Evolutionary conservation across 2,797 vertebrate species (phyloP).

Genomic region (Phataginus tricuspis): DNA sequence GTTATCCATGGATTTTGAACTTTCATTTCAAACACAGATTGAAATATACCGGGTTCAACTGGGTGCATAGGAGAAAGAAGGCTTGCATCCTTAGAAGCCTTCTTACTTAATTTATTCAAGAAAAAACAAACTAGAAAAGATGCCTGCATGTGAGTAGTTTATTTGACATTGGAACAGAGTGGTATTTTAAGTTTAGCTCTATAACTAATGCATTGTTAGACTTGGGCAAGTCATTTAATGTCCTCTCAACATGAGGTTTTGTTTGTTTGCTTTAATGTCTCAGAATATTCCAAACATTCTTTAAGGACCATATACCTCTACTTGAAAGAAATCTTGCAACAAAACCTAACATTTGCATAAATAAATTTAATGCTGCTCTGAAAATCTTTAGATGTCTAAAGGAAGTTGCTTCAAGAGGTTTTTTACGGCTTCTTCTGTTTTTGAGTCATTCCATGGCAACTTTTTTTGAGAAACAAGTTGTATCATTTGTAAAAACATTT

Average conservation of each 20-base stretch:
- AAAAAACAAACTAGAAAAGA: not conserved
- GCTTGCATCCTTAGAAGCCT: not conserved
- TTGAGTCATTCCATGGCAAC: not conserved
- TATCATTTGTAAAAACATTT: not conserved
- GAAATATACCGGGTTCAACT: not conserved
- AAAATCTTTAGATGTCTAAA: not conserved
- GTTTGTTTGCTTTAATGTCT: not conserved
- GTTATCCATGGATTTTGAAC: not conserved
- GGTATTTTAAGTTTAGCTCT: not conserved
- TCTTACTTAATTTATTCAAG: not conserved
- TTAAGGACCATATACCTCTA: not conserved
- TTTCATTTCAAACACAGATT: conserved; percentile 1
- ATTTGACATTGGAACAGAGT: not conserved
- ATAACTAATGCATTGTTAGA: not conserved
- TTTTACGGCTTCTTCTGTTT: not conserved
- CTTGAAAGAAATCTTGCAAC: not conserved
- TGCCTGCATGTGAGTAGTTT: not conserved
- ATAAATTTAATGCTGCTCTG: not conserved
- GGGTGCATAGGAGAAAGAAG: not conserved
- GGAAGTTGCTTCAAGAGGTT: not conserved
- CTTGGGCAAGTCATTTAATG: not conserved
- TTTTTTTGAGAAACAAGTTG: not conserved
- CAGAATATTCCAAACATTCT: not conserved
- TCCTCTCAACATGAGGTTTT: not conserved
- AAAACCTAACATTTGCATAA: not conserved